A percentile compares a stretch with the other conserved stretches of the same genome.
Conservation (phyloP, 1,140 invertebrate genomes). For the Procambarus virginalis region DNA sequence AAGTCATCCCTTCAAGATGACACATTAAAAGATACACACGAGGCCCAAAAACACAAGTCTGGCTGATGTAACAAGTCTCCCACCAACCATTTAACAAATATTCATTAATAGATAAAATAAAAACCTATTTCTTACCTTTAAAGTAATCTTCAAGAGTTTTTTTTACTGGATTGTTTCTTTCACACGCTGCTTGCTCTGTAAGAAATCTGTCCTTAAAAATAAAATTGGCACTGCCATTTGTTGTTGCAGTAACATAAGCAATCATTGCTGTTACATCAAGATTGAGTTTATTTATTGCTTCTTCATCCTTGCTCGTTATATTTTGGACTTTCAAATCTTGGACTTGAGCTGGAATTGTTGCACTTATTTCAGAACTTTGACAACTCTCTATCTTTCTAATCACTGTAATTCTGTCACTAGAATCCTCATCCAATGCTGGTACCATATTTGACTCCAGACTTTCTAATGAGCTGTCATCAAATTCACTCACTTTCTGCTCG, state of each 20-base stretch:
- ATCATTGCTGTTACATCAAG: slow-evolving; percentile 62
- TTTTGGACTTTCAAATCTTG: neutral
- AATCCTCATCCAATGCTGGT: neutral
- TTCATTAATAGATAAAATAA: too few species aligned
- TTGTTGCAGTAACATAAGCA: slow-evolving; percentile 51
- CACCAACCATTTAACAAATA: too few species aligned
- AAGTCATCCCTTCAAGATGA: too few species aligned
- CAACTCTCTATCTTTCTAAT: neutral
- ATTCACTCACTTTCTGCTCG: neutral
- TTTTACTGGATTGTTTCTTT: slow-evolving; percentile 58
- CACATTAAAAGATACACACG: too few species aligned
- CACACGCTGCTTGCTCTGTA: slow-evolving; percentile 55
- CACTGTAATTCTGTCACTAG: neutral
- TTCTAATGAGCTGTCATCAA: neutral
- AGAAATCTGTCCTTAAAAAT: slow-evolving; percentile 44
- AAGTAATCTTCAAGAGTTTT: slow-evolving; percentile 47
- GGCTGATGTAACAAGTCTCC: too few species aligned
- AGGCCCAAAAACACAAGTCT: too few species aligned
- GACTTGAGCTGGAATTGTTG: neutral
- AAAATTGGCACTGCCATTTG: slow-evolving; percentile 47
- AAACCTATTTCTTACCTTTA: slow-evolving; percentile 28
- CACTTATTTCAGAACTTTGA: neutral
- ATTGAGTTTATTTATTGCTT: slow-evolving; percentile 30
- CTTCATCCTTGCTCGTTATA: neutral
- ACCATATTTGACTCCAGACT: neutral